These are phyloP conservation scores for Illadopsis cleaveri DNA, from an alignment of 2,113 vertebrate genomes.

Conservation along the genomic window DNA sequence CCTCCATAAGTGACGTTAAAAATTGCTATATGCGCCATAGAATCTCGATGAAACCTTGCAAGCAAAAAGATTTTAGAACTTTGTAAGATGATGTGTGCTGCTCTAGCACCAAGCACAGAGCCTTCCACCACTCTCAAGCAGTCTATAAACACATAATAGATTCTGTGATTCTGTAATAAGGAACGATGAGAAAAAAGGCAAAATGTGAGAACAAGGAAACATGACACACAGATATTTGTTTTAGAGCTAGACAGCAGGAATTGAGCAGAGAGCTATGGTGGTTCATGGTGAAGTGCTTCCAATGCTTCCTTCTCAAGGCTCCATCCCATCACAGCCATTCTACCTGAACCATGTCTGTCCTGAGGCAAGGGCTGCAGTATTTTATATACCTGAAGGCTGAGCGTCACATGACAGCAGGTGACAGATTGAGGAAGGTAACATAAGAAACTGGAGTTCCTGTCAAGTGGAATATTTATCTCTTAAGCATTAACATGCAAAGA, in stretches of 20 bases:
- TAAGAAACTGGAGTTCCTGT: neutral
- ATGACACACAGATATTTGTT: neutral
- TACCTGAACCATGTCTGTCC: neutral
- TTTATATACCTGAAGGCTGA: neutral
- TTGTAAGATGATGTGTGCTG: neutral
- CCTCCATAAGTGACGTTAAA: neutral
- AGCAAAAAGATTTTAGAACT: neutral
- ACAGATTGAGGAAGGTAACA: neutral
- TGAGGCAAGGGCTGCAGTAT: neutral
- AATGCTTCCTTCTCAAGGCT: neutral
- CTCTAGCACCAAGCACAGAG: neutral
- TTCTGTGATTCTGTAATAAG: no score
- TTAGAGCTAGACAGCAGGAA: neutral
- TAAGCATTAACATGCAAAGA: neutral
- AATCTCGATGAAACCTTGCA: neutral
- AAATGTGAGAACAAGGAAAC: neutral
- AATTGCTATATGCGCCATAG: neutral
- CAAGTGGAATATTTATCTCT: neutral
- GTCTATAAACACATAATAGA: neutral
- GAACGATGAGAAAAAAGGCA: neutral
- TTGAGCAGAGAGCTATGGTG: neutral
- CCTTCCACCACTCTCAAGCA: neutral
- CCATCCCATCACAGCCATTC: neutral
- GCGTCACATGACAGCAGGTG: neutral
- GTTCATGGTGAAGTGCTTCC: neutral